phyloP scores from a whole-genome alignment of 2,113 vertebrate species.

The Mystacornis crossleyi region DNA sequence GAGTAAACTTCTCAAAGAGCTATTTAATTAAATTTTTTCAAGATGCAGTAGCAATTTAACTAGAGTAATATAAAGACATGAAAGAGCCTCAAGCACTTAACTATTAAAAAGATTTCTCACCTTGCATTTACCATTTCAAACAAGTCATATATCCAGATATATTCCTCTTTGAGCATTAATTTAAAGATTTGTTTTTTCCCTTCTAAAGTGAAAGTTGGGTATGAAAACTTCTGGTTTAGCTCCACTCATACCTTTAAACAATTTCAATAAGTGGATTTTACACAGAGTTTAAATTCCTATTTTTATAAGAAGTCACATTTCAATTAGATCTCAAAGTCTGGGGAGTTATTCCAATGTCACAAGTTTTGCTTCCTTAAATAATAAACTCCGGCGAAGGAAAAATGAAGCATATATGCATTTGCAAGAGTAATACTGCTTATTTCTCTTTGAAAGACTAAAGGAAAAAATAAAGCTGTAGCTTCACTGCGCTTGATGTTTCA shows the following conservation, averaged over 20 bases:
- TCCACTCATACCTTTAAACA: not conserved
- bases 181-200: not conserved
- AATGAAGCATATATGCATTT: not conserved
- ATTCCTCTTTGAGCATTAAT: not conserved
- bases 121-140: not conserved
- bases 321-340: not conserved
- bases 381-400: not conserved
- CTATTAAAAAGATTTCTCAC: not conserved
- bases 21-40: not conserved
- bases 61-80: not conserved
- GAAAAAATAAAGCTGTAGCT: not conserved
- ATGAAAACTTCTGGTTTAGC: not conserved
- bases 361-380: not conserved
- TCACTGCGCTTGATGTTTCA: not conserved
- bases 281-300: not conserved
- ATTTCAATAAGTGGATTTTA: not conserved
- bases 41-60: not conserved
- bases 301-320: not conserved
- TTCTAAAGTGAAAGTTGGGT: not conserved
- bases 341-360: not conserved
- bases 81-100: not conserved
- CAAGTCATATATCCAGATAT: not conserved
- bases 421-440: not conserved
- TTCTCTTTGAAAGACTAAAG: not conserved
- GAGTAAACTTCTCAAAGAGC: not conserved